Percentiles rank a stretch among this genome's conserved stretches.
Evolutionary conservation across 2,797 vertebrate genomes (phyloP).

Genomic region (Trematomus bernacchii): DNA sequence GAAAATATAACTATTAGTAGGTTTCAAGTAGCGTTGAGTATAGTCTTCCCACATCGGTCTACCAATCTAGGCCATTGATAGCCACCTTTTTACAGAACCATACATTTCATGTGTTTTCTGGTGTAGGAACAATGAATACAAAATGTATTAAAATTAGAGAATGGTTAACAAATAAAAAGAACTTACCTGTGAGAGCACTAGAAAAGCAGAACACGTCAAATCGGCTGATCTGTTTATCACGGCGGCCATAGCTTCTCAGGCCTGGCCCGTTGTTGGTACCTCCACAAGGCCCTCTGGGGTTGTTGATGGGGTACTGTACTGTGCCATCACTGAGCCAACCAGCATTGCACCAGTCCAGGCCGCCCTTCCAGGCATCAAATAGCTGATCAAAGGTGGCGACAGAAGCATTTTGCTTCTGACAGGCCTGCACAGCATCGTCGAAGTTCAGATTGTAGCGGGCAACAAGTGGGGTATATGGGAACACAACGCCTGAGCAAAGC

Average conservation of each 20-base stretch:
- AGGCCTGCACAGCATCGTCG: conserved; percentile 86
- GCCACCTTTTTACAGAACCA: background rate
- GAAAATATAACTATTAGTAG: background rate
- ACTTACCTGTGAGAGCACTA: conserved; percentile 88
- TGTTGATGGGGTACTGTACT: conserved; percentile 95
- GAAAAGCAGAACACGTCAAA: conserved; percentile 96
- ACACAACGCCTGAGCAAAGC: conserved; percentile 89
- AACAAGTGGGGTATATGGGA: conserved; percentile 89
- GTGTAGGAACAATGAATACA: background rate
- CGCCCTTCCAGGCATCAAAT: conserved; percentile 88
- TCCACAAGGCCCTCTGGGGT: conserved; percentile 92
- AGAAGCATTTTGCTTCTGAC: conserved; percentile 87
- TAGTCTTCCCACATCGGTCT: background rate
- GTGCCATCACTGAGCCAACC: conserved; percentile 96
- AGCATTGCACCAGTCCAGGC: conserved; percentile 98
- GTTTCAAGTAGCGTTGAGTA: background rate
- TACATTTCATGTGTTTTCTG: background rate
- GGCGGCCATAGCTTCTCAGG: conserved; percentile 92
- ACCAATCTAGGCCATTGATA: background rate
- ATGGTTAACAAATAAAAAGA: background rate
- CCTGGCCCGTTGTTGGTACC: conserved; percentile 88
- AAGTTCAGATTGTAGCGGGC: conserved; percentile 95
- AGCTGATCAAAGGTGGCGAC: conserved; percentile 93
- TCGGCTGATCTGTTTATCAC: conserved; percentile 86
- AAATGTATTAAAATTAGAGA: background rate